phyloP scores from a whole-genome alignment of 1,140 invertebrate genomes.

The Micrasema minimum region DNA sequence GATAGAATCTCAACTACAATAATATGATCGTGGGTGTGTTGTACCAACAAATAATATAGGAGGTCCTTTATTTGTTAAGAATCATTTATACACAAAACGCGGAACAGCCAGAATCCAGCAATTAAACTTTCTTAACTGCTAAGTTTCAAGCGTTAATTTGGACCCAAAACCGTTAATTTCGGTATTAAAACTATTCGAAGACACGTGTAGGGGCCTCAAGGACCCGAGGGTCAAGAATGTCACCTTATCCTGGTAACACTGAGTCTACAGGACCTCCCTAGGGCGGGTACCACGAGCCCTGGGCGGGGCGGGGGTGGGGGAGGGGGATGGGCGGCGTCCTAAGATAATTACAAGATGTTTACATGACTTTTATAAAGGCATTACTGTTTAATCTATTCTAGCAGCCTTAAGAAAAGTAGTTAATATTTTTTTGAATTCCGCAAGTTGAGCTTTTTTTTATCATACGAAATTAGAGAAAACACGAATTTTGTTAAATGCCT shows the following conservation, averaged over 20 bases:
- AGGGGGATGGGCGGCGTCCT: conserved; percentile 38
- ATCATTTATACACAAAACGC: too few species aligned
- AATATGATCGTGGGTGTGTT: too few species aligned
- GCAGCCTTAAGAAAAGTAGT: too few species aligned
- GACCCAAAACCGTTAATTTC: conserved; percentile 15
- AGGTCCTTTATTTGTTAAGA: too few species aligned
- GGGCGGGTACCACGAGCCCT: conserved; percentile 36
- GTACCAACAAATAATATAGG: too few species aligned
- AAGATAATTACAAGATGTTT: conserved; percentile 51
- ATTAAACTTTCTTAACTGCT: conserved; percentile 1
- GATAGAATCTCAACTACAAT: too few species aligned
- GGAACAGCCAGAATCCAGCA: background rate
- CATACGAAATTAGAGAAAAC: too few species aligned
- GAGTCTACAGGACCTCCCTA: background rate
- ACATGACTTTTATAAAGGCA: conserved; percentile 33
- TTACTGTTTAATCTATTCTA: background rate
- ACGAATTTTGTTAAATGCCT: too few species aligned
- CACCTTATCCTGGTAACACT: conserved; percentile 13
- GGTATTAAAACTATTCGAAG: conserved; percentile 19
- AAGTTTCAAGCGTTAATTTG: conserved; percentile 19
- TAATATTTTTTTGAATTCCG: too few species aligned
- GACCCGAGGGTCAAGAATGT: conserved; percentile 29
- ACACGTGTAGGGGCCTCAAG: background rate
- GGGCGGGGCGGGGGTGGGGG: conserved; percentile 18
- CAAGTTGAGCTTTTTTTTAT: too few species aligned